These are phyloP conservation scores for Apocrypta bakeri DNA, from an alignment of 1,140 invertebrate species.

Conservation along the genomic window DNA sequence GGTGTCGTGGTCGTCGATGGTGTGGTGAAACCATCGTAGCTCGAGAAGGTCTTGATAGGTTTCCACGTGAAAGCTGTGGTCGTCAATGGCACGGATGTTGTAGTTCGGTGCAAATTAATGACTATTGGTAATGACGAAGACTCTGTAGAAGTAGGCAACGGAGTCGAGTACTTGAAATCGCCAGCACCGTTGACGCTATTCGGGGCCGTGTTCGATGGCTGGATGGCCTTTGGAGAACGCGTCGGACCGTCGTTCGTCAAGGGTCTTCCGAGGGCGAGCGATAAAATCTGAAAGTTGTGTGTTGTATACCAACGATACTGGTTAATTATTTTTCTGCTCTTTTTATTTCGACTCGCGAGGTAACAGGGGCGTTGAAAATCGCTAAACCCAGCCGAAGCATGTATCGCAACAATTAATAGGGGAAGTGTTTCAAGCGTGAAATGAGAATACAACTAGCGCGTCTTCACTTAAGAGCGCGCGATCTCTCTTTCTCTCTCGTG, in stretches of 20 bases:
- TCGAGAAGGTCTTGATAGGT: conserved; percentile 41
- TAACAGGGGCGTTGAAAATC: background rate
- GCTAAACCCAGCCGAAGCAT: background rate
- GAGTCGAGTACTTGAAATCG: background rate
- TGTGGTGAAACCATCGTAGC: background rate
- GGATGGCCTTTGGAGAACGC: conserved; percentile 68
- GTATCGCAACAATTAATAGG: conserved; percentile 27
- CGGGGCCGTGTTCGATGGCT: conserved; percentile 53
- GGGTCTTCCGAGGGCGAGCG: conserved; percentile 61
- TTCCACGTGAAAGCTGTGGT: conserved; percentile 54
- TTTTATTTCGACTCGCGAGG: conserved; percentile 9
- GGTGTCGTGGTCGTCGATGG: conserved; percentile 20
- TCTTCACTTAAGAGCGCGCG: background rate
- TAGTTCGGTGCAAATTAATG: conserved; percentile 64
- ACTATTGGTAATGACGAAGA: conserved; percentile 58
- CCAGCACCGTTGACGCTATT: conserved; percentile 55
- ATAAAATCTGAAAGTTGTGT: conserved; percentile 64
- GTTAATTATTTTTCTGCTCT: conserved; percentile 1
- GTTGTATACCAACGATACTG: too few species aligned
- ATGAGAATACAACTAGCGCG: conserved; percentile 20
- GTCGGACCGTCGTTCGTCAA: conserved; percentile 61
- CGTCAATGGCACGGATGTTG: conserved; percentile 53
- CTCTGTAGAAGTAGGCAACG: background rate
- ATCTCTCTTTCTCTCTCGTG: background rate
- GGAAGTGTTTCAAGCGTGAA: conserved; percentile 14